phyloP scores from a whole-genome alignment of 2,797 vertebrate genomes.

The Gobionotothen gibberifrons region DNA sequence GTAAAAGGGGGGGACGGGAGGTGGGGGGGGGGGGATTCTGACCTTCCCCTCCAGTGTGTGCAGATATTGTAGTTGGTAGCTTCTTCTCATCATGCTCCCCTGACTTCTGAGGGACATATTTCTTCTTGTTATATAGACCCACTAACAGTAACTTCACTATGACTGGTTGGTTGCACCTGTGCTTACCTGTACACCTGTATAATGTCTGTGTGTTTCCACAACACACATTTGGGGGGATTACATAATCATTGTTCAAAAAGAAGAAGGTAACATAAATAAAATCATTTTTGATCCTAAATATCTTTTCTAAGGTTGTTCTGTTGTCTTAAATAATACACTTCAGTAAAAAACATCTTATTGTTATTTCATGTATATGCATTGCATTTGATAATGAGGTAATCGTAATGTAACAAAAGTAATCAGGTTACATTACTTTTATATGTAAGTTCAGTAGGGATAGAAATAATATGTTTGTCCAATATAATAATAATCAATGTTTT shows the following conservation, averaged over 20 bases:
- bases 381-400: too few species aligned
- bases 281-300: too few species aligned
- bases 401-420: too few species aligned
- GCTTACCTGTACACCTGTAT: not conserved
- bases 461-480: not conserved
- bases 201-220: not conserved
- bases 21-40: constrained; percentile 12
- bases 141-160: constrained; percentile 1
- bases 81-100: constrained; percentile 30
- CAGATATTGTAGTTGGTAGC: constrained; percentile 30
- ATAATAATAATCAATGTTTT: not conserved
- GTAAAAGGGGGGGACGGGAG: constrained; percentile 14
- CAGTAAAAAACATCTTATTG: too few species aligned
- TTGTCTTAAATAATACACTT: too few species aligned
- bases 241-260: too few species aligned
- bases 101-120: constrained; percentile 30
- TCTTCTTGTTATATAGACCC: constrained; percentile 5
- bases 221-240: not conserved
- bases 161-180: constrained; percentile 2
- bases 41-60: constrained; percentile 52
- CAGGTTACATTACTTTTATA: too few species aligned
- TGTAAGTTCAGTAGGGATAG: not conserved
- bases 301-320: too few species aligned
- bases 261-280: too few species aligned
- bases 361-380: too few species aligned